Evolutionary conservation across 2,888 invertebrate genomes (phyloP), one percentile per base, ranked within the genome.

Genomic region (Coronaproctus castanopsis): DNA sequence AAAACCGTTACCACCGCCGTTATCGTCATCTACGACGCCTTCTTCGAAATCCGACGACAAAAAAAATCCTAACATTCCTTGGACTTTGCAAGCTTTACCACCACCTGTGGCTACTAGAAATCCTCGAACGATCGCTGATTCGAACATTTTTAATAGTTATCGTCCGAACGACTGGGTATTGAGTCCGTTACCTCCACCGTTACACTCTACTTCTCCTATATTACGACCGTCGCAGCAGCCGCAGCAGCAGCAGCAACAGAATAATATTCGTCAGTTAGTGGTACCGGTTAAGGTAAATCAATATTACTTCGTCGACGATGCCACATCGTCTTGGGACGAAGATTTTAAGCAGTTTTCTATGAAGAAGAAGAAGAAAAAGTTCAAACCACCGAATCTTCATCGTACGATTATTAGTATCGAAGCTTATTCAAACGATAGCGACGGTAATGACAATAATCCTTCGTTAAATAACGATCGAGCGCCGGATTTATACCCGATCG

Each of bases 81-180:
- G 63, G 63, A 60, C 63, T 1, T 51, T 63, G 51, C 57, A 63
- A 20, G 62, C 62, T 2, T 24, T 63, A 1, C 63, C 63, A 1
- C 63, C 63, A 10, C 63, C 63, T 2, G 54, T 62, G 14, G 56
- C 56, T 2, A 56, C 56, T 20, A 36, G 49, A 21, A 36, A 24
- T 19, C 56, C 56, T 19, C 50, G 21, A 10, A 20, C 1, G 2
- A n/a, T n/a, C 23, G 22, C n/a, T 10, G 54, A 54, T 14, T 14
- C 10, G 3, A 19, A 19, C 21, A 51, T 21, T 51, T 51, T 51
- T 51, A 18, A 2, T 18, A 19, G 2, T 52, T 52, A 3, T 2
- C 2, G 21, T 2, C 53, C 10, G 18, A 53, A 53, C 21, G 53
- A 21, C 36, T 36, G 36, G 36, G 36, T 14, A 3, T 2, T 53